Percentiles rank a stretch among this genome's conserved stretches.
phyloP scores from a whole-genome alignment of 2,113 vertebrate genomes.

The Oryzias woworae region DNA sequence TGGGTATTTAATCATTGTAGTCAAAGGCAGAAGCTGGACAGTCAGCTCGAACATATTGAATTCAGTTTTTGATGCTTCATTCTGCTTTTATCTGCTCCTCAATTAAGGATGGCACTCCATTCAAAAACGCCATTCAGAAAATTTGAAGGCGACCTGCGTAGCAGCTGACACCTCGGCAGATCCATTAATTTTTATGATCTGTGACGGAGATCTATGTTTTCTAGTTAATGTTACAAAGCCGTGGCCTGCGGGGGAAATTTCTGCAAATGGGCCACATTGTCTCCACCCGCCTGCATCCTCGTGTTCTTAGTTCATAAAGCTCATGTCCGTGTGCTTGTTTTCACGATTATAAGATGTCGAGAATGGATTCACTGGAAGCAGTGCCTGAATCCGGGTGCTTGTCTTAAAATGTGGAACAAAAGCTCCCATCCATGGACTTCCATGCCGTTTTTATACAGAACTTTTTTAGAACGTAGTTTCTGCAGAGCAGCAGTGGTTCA shows the following conservation, averaged over 20 bases:
- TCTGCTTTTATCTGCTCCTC: not conserved
- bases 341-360: not conserved
- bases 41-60: slow-evolving; percentile 3
- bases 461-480: too few relatives aligned
- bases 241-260: slow-evolving; percentile 2
- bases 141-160: too few relatives aligned
- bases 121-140: too few relatives aligned
- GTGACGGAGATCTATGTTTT: slow-evolving; percentile 39
- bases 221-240: slow-evolving; percentile 26
- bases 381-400: too few relatives aligned
- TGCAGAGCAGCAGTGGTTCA: too few relatives aligned
- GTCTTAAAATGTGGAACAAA: too few relatives aligned
- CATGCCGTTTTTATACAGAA: too few relatives aligned
- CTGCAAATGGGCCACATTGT: slow-evolving; percentile 13
- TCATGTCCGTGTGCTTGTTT: slow-evolving; percentile 3
- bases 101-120: not conserved
- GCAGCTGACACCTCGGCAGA: not conserved
- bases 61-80: not conserved
- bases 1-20: not conserved
- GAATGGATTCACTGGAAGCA: too few relatives aligned
- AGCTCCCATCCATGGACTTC: too few relatives aligned
- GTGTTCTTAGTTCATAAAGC: slow-evolving; percentile 2
- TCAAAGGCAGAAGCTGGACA: slow-evolving; percentile 2
- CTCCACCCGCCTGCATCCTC: slow-evolving; percentile 10
- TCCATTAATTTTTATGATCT: slow-evolving; percentile 32